phyloP scores from a whole-genome alignment of 2,888 invertebrate genomes.

The Altica lythri region DNA sequence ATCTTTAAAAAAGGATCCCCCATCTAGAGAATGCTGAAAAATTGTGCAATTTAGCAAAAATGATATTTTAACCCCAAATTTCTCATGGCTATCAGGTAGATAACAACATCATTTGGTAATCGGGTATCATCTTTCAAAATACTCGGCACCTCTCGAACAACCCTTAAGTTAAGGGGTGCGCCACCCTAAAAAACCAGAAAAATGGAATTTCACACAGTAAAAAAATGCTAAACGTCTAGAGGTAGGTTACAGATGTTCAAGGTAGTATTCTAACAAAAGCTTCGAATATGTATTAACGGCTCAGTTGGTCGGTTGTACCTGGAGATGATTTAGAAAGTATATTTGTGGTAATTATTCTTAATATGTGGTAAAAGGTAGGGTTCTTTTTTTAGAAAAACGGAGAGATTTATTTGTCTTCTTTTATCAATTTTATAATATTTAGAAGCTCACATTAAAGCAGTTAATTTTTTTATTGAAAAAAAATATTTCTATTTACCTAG shows the following conservation, averaged over 20 bases:
- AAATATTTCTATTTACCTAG: too few relatives aligned
- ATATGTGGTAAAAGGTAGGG: slow-evolving; percentile 52
- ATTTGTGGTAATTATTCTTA: slow-evolving; percentile 55
- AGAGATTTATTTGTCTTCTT: slow-evolving; percentile 27
- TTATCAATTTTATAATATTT: slow-evolving; percentile 26
- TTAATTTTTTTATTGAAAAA: too few relatives aligned
- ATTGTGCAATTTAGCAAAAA: slow-evolving; percentile 48
- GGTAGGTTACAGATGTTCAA: slow-evolving; percentile 29
- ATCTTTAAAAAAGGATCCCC: slow-evolving; percentile 25
- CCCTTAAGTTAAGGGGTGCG: slow-evolving; percentile 48
- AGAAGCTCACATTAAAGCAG: too few relatives aligned
- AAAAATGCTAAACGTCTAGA: slow-evolving; percentile 40
- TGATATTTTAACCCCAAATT: slow-evolving; percentile 46
- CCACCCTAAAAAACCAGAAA: slow-evolving; percentile 49
- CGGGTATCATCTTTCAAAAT: slow-evolving; percentile 55
- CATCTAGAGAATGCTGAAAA: slow-evolving; percentile 37
- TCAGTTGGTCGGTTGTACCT: slow-evolving; percentile 25
- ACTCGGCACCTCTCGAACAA: slow-evolving; percentile 39
- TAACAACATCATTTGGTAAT: slow-evolving; percentile 53
- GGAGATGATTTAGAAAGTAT: slow-evolving; percentile 48
- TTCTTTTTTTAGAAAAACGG: slow-evolving; percentile 24
- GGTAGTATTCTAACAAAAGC: slow-evolving; percentile 7
- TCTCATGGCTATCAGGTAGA: slow-evolving; percentile 47
- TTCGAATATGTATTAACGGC: slow-evolving; percentile 9
- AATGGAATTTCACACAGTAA: slow-evolving; percentile 54